These are phyloP conservation scores for Calephelis virginiensis DNA, from an alignment of 1,140 invertebrate species.

Conservation along the genomic window DNA sequence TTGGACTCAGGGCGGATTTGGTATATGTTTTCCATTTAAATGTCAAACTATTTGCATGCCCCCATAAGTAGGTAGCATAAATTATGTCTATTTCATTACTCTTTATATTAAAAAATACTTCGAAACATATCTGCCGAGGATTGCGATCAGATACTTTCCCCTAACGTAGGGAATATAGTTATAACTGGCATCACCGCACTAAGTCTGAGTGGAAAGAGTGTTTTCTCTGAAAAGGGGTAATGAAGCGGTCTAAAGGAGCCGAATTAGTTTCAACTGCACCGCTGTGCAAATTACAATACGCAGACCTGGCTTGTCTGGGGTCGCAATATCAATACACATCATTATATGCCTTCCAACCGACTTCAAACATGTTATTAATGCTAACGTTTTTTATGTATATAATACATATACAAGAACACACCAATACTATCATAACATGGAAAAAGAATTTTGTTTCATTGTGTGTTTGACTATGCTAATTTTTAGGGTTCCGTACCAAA, in stretches of 20 bases:
- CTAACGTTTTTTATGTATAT: neutral
- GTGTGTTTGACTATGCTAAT: no score
- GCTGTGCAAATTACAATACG: slow-evolving; percentile 42
- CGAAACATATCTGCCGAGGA: no score
- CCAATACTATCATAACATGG: no score
- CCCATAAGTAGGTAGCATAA: no score
- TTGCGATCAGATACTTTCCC: neutral
- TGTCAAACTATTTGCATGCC: no score
- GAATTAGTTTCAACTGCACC: slow-evolving; percentile 66
- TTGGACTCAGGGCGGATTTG: no score
- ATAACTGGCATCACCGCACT: neutral
- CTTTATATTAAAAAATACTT: no score
- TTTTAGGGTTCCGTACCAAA: no score
- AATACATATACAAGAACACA: no score
- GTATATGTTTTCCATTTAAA: no score
- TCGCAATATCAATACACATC: slow-evolving; percentile 1
- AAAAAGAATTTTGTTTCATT: no score
- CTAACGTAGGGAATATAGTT: neutral
- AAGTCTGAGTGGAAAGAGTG: slow-evolving; percentile 63
- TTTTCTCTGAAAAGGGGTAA: slow-evolving; percentile 74
- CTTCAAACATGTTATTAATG: neutral
- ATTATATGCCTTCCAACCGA: neutral
- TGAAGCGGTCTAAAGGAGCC: slow-evolving; percentile 63
- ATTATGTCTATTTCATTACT: no score
- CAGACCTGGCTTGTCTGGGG: slow-evolving; percentile 1